A percentile compares a stretch with the other conserved stretches of the same genome.
Evolutionary conservation across 2,797 vertebrate species (phyloP).

Genomic region (Poeciliopsis infans): DNA sequence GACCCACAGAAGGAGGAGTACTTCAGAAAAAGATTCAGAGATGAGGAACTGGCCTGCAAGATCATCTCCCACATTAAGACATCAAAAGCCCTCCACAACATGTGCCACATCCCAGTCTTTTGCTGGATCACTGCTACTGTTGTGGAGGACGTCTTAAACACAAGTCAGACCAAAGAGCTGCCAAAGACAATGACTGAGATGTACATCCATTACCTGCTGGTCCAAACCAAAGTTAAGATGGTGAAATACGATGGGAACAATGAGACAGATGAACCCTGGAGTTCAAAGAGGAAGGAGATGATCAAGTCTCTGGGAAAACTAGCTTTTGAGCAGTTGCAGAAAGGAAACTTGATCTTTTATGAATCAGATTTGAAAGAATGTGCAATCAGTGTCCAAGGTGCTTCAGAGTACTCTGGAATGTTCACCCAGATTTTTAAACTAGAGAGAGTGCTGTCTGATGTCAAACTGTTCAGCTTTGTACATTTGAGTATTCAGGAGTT

Average conservation of each 20-base stretch:
- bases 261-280: neutral
- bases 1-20: constrained; percentile 4
- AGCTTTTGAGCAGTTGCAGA: constrained; percentile 25
- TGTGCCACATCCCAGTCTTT: constrained; percentile 19
- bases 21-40: neutral
- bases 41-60: neutral
- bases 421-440: constrained; percentile 21
- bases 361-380: constrained; percentile 17
- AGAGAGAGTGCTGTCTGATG: constrained; percentile 3
- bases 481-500: constrained; percentile 45
- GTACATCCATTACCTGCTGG: constrained; percentile 7
- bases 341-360: constrained; percentile 20
- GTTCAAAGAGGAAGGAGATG: neutral
- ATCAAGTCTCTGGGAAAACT: constrained; percentile 6
- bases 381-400: constrained; percentile 10
- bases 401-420: constrained; percentile 10
- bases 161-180: neutral
- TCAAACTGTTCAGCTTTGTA: constrained; percentile 25
- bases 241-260: neutral
- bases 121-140: constrained; percentile 14
- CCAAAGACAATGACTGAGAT: constrained; percentile 7
- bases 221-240: constrained; percentile 10
- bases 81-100: neutral
- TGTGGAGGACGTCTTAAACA: neutral
- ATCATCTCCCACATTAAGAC: constrained; percentile 5